Percentiles rank a stretch among this genome's conserved stretches.
These are phyloP conservation scores for Cardiocondyla obscurior DNA, from an alignment of 1,140 invertebrate species.

Conservation along the genomic window DNA sequence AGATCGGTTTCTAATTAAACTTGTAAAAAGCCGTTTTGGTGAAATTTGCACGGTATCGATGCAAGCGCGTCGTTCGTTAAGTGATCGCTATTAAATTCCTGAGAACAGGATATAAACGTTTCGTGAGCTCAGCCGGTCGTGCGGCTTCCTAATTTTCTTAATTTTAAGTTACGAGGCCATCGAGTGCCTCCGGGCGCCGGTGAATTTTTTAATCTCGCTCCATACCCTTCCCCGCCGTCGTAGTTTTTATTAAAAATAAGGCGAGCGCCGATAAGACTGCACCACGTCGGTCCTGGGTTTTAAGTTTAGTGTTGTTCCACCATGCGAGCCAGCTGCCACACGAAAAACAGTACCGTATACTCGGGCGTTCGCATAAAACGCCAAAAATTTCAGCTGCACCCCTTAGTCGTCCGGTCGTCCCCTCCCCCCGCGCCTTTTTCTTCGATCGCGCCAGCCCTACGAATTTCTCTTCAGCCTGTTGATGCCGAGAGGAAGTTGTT, in stretches of 20 bases:
- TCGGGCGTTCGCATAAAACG: slow-evolving; percentile 31
- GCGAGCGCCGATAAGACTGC: slow-evolving; percentile 64
- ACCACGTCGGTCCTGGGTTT: slow-evolving; percentile 46
- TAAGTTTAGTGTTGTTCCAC: slow-evolving; percentile 70
- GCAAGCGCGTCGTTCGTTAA: background rate
- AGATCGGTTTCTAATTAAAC: background rate
- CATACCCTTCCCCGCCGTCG: slow-evolving; percentile 11
- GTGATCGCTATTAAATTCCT: slow-evolving; percentile 11
- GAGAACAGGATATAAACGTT: slow-evolving; percentile 6
- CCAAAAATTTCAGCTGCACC: slow-evolving; percentile 45
- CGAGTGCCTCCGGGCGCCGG: slow-evolving; percentile 58
- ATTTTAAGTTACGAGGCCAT: slow-evolving; percentile 76
- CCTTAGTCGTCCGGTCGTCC: background rate
- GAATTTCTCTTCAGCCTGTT: slow-evolving; percentile 29
- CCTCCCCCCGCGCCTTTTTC: background rate
- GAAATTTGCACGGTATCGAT: background rate
- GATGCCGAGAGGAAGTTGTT: slow-evolving; percentile 29
- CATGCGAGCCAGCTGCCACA: slow-evolving; percentile 74
- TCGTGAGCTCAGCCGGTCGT: background rate
- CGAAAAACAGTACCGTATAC: slow-evolving; percentile 69
- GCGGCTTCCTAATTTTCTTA: slow-evolving; percentile 74
- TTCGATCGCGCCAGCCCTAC: background rate
- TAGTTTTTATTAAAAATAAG: slow-evolving; percentile 77
- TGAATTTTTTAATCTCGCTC: slow-evolving; percentile 75
- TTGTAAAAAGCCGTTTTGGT: background rate